phyloP scores from a whole-genome alignment of 2,797 vertebrate species.

The Micromesistius poutassou region DNA sequence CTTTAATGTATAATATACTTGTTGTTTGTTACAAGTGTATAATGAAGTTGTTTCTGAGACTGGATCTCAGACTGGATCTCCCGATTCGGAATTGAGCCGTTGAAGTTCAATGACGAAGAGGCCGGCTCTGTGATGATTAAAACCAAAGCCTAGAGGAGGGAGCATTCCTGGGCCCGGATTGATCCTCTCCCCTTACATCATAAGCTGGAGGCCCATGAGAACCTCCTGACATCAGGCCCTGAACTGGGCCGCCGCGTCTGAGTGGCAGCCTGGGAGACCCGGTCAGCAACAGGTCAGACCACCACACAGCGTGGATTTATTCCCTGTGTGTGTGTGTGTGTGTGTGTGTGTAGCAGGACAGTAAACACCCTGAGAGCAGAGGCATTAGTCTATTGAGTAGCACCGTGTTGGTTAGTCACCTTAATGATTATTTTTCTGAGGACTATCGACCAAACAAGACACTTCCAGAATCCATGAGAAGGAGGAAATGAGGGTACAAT shows the following conservation, averaged over 20 bases:
- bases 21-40: too few species aligned
- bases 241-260: background rate
- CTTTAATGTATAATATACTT: too few species aligned
- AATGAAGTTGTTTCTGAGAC: too few species aligned
- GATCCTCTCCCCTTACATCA: background rate
- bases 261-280: background rate
- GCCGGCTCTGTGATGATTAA: background rate
- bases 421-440: background rate
- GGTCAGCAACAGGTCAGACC: background rate
- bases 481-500: background rate
- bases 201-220: background rate
- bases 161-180: background rate
- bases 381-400: background rate
- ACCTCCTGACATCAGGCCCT: background rate
- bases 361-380: background rate
- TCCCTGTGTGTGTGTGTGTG: background rate
- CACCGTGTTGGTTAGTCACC: background rate
- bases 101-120: background rate
- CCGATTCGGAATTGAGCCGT: too few species aligned
- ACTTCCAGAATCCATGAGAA: background rate
- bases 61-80: too few species aligned
- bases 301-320: background rate
- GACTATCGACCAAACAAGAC: background rate
- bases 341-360: background rate
- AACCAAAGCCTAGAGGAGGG: background rate